Conservation (phyloP, 1,140 invertebrate genomes). For the Heliconius melpomene region DNA sequence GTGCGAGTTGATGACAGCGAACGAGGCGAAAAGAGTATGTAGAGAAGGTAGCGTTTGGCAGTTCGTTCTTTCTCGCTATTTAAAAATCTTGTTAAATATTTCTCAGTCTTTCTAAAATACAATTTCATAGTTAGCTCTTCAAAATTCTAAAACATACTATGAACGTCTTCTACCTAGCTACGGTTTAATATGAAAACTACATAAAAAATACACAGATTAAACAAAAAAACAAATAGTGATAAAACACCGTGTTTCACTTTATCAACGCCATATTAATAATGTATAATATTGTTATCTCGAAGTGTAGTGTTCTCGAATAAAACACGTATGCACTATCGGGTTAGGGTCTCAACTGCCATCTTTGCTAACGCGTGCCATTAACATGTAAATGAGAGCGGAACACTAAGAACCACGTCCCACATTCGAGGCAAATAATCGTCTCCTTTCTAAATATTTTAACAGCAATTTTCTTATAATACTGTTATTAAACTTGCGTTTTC, state of each 20-base stretch:
- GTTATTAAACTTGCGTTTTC: constrained; percentile 16
- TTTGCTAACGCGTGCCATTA: constrained; percentile 53
- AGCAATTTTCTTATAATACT: constrained; percentile 33
- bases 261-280: constrained; percentile 31
- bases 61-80: too few species aligned
- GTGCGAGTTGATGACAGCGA: too few species aligned
- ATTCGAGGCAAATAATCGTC: constrained; percentile 37
- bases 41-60: too few species aligned
- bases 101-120: too few species aligned
- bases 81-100: too few species aligned
- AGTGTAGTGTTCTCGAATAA: constrained; percentile 48
- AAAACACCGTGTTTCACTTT: not conserved
- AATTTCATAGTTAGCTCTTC: too few species aligned
- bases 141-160: too few species aligned
- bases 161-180: too few species aligned
- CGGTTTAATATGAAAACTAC: too few species aligned
- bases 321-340: constrained; percentile 51
- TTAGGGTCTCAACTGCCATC: constrained; percentile 41
- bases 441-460: constrained; percentile 34
- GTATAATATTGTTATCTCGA: constrained; percentile 39
- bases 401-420: constrained; percentile 37
- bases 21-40: too few species aligned
- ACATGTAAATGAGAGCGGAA: constrained; percentile 61
- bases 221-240: not conserved
- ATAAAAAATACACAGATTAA: too few species aligned